Base-by-base conservation (phyloP, 2,797 vertebrate genomes). In the Siniperca scherzeri region DNA sequence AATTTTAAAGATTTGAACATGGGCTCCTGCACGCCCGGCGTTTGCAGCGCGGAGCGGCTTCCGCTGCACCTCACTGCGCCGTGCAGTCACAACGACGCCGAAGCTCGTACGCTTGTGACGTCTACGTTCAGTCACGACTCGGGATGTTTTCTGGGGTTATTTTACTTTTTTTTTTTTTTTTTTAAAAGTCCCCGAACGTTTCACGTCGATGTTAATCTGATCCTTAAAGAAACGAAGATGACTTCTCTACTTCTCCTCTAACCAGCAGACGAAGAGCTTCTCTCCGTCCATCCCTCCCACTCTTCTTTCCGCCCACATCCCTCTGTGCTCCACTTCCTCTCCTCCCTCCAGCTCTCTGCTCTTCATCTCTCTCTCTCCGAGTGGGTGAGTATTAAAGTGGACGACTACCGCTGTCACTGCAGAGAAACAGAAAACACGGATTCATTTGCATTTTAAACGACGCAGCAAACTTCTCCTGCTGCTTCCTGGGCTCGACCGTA, bases 371-470 rank as follows among this genome's bases (percentile, higher is more conserved):
- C 19, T 55, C 50, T 33, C 27, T 60, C 12, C 61, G 57, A 11
- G 78, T 70, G 82, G 78, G 57, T 57, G 75, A 71, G 53, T 16
- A 22, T 72, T 62, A 36, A 52, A 46, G 33, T 36, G 46, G 48
- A 61, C 42, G 5, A 11, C 48, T 53, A 48, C 25, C 38, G 3
- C 56, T 36, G 75, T 78, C 74, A 42, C 61, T 42, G 74, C 64
- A 38, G 61, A 60, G 61, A 14, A 21, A 48, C 21, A 57, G 22
- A 46, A 77, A 59, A n/a, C 68, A 13, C 10, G 1, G 9, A 48
- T 36, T 40, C 46, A 10, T 69, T 65, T 22, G 30, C 55, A 53
- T 57, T 73, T 74, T 56, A 10, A 44, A 42, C 1, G 16, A 56
- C 50, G 59, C 21, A 71, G 48, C 68, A 38, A 19, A 27, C 68